Base-by-base conservation (phyloP, 2,113 vertebrate genomes). In the Coptodon bakossiorum region DNA sequence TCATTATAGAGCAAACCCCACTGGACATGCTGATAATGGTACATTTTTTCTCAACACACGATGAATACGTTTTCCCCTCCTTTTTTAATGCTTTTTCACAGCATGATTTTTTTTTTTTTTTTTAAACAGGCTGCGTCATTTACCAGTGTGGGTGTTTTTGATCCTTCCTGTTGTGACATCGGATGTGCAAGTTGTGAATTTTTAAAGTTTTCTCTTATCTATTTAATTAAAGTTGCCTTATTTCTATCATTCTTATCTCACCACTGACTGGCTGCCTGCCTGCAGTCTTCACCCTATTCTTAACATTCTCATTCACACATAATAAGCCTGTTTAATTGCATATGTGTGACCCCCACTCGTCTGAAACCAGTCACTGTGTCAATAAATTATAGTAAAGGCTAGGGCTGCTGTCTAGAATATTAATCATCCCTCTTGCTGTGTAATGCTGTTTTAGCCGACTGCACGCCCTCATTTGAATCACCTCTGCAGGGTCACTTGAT, bases 181-280 rank as follows among this genome's bases (percentile, higher is more conserved):
- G 85, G 50, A 92, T 84, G 80, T 84, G 59, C 11, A 82, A 85
- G 53, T 57, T 73, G 24, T 71, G 38, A 36, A 17, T 66, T 38
- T 66, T 66, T 66, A 54, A 83, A 61, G 48, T 61, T 52, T 83
- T 31, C 9, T 71, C 17, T 43, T 87, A 88, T 94, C 66, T 93
- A 91, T 95, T 94, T 93, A 93, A 94, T 95, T 95, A 90, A 93
- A 92, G 53, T 89, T 85, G 82, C 87, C 88, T 90, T 89, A 88
- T 94, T 90, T 90, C 85, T 86, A 90, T 95, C 68, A 73, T 85
- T 88, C 88, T 91, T 91, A 95, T 93, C 94, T 78, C 16, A 57
- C 82, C 45, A 24, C 9, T 45, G 88, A 88, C 9, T 56, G 84
- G 76, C 82, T 86, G 76, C 78, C 68, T 5, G 68, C 78, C 68